Base-by-base conservation (phyloP, 92 coral and sea anemone genomes). In the Siderastrea siderea region DNA sequence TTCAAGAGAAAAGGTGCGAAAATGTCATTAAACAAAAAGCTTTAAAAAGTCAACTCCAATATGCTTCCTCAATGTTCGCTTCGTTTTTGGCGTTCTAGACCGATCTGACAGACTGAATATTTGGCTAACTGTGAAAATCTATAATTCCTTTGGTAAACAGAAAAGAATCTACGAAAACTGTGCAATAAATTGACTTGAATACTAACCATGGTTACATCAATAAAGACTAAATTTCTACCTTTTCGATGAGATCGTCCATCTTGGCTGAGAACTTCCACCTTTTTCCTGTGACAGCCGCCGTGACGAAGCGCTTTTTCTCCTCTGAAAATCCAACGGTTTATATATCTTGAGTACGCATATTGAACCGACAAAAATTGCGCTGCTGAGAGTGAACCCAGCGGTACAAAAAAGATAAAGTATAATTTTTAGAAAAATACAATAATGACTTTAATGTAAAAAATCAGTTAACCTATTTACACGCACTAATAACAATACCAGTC, bases 161-260 rank as follows among this genome's bases (percentile, higher is more conserved):
- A 26, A 26, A 26, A 26, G 10, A 53, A 53, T 53, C 61, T 7
- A 2, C 12, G 8, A 14, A 2, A 55, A 10, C 12, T 2, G 12
- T 3, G 9, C 12, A 55, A 61, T 13, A 26, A 7, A 13, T 5
- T 17, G 13, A 13, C 26, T 61, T 61, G 66, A 61, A 15, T 61
- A 16, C 66, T 2, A 13, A 7, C 3, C 2, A 8, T 19, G 2
- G 43, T 11, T 3, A 10, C 50, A 6, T 8, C 13, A 3, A 0
- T 10, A 10, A 11, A 6, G 62, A 8, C n/a, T 16, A 13, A 2
- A 52, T 2, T 14, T 17, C 53, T 81, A 84, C 95, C 94, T 84
- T 93, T 67, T 87, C 91, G 55, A 82, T 82, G 43, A 94, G 77
- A 10, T 5, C 55, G 71, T 92, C 94, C 96, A 94, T 89, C 79